Evolutionary conservation across 2,888 invertebrate species (phyloP), one percentile per base, ranked within the genome.

Genomic region (Seladonia tumulorum): DNA sequence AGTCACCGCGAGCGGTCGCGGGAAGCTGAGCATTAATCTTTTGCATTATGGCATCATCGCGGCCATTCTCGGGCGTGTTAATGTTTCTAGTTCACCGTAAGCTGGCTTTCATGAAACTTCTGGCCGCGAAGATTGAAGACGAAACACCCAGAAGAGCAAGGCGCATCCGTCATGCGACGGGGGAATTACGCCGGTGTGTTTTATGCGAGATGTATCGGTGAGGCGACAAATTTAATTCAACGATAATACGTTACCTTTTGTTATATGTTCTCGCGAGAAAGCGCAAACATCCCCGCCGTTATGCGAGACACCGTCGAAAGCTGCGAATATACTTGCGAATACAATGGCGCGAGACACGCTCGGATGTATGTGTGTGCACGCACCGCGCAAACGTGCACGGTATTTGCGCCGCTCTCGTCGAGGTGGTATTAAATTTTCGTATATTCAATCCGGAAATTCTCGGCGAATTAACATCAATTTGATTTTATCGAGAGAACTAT

Each of bases 41-140:
- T 66, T 35, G 29, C 66, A 18, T 66, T 66, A 35, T 66, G 66
- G 10, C 35, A 66, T 66, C 66, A 5, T 39, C 53, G 25, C 49
- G 53, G 63, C 82, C 72, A 86, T 88, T 81, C 81, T 71, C 47
- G 71, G 39, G 49, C 60, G 63, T 66, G 66, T 66, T 66, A 66
- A 66, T 66, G 66, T 18, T 66, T 66, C 66, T 22, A 29, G 66
- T 66, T 66, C 35, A 66, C 66, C 66, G 66, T 29, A 66, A 66
- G 35, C 66, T 66, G 35, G 66, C 35, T 66, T 66, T 66, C 66
- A 35, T 35, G 66, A 29, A 66, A 66, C 29, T 66, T 66, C 18
- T 5, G 66, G 35, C 2, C 29, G 35, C 66, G 66, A 66, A 35
- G 66, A 66, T 66, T 66, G 66, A 66, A 10, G 66, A 66, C 35